Base-by-base conservation (phyloP, 1,140 invertebrate species). In the Drosophila pseudoananassae region DNA sequence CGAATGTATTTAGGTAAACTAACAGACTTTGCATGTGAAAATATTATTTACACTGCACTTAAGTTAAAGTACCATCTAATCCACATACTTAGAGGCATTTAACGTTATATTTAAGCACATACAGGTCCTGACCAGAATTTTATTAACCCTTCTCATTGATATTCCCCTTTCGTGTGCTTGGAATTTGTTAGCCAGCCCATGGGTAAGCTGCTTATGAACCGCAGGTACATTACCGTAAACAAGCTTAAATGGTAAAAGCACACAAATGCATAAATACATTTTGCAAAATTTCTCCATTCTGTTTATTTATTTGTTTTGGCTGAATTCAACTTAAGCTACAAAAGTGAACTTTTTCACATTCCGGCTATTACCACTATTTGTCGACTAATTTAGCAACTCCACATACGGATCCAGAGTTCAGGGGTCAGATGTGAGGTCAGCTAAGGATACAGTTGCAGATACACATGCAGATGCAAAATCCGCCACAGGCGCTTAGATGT, bases 351-450 rank as follows among this genome's bases (percentile, higher is more conserved):
- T 40, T 31, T 61, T 58, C 53, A 54, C 74, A 55, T 64, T 66
- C 45, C 54, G 53, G 27, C 57, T 53, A 60, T 69, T 69, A 61
- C 63, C 47, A 54, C 38, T 57, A 55, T 72, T 80, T 80, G 72
- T 80, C 51, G 63, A 76, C 65, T 84, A 58, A 73, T 84, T 85
- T 73, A 60, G 15, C 65, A 46, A 46, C 15, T 17, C 2, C 8
- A 5, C 43, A 27, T 36, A 12, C 10, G 36, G 3, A 8, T 8
- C 27, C 29, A 63, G 25, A 50, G 38, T 33, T 36, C 38, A 40
- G n/a, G 43, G 20, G 33, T 36, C 33, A 36, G 12, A 36, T 36
- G 33, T 12, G 10, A 27, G 25, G 25, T 27, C 60, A 55, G 17
- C 25, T 53, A 12, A 27, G 20, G 17, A 27, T 45, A 17, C 10